Evolutionary conservation across 2,888 invertebrate species (phyloP).

Genomic region (Trissolcus brochymenae): DNA sequence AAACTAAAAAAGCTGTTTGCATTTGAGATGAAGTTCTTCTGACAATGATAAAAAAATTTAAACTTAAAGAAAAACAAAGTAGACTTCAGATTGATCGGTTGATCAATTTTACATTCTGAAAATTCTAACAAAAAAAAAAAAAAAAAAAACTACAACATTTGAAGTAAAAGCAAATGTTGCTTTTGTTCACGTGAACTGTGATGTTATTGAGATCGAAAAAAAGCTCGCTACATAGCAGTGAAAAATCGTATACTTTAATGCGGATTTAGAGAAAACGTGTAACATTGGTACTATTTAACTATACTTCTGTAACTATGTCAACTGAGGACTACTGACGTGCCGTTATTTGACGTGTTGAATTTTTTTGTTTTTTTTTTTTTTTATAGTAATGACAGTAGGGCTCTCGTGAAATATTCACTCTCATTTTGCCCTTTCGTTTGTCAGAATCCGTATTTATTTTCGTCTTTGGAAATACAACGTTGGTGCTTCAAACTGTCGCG

Average conservation of each 20-base stretch:
- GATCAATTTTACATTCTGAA: too few species aligned
- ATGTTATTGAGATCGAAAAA: too few species aligned
- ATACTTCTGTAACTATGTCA: conserved; percentile 36
- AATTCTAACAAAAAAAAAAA: too few species aligned
- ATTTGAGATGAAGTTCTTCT: too few species aligned
- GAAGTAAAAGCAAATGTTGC: too few species aligned
- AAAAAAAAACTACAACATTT: too few species aligned
- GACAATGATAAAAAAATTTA: too few species aligned
- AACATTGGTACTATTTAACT: conserved; percentile 24
- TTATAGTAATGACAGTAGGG: conserved; percentile 6
- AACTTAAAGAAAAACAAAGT: too few species aligned
- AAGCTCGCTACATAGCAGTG: too few species aligned
- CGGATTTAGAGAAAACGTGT: conserved; percentile 20
- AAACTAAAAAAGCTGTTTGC: too few species aligned
- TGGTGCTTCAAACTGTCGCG: conserved; percentile 11
- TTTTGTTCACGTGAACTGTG: too few species aligned
- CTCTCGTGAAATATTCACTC: conserved; percentile 20
- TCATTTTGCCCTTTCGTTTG: conserved; percentile 10
- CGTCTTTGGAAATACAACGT: conserved; percentile 12
- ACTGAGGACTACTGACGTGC: conserved; percentile 43
- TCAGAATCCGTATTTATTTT: conserved; percentile 19
- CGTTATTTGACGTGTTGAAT: conserved; percentile 37
- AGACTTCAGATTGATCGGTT: too few species aligned
- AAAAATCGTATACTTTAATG: background rate
- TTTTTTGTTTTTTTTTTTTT: conserved; percentile 22